Evolutionary conservation across 1,140 invertebrate species (phyloP).

Genomic region (Homarus americanus): DNA sequence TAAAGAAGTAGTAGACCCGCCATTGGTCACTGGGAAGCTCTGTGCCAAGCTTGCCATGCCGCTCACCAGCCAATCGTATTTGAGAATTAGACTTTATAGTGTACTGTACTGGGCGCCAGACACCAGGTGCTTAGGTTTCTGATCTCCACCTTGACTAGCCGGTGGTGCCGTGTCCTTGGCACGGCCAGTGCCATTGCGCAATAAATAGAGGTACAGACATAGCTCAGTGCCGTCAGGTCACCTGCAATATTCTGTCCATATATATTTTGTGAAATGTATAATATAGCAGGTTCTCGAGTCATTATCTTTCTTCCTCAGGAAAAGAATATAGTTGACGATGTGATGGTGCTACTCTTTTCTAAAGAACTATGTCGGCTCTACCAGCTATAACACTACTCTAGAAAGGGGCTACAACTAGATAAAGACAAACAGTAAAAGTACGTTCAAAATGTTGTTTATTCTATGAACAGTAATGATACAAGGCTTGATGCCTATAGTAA

Average conservation of each 20-base stretch:
- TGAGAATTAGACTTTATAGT: slow-evolving; percentile 23
- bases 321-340: slow-evolving; percentile 35
- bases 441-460: slow-evolving; percentile 73
- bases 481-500: slow-evolving; percentile 71
- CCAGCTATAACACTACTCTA: slow-evolving; percentile 61
- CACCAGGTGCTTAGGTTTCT: slow-evolving; percentile 21
- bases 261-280: neutral
- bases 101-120: slow-evolving; percentile 20
- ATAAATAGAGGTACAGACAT: neutral
- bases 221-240: neutral
- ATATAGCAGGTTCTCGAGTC: no score
- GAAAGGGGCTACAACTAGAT: slow-evolving; percentile 72
- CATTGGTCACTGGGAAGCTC: slow-evolving; percentile 74
- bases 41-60: slow-evolving; percentile 69
- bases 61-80: slow-evolving; percentile 69
- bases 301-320: slow-evolving; percentile 41
- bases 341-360: slow-evolving; percentile 40
- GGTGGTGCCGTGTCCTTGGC: neutral
- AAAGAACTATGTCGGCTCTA: slow-evolving; percentile 64
- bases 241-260: neutral
- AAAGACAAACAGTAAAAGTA: slow-evolving; percentile 74
- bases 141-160: slow-evolving; percentile 26
- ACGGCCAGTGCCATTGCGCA: no score
- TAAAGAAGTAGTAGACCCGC: slow-evolving; percentile 63
- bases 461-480: slow-evolving; percentile 74